A percentile compares a stretch with the other conserved stretches of the same genome.
These are phyloP conservation scores for Netelia inedita DNA, from an alignment of 2,888 invertebrate species.

Conservation along the genomic window DNA sequence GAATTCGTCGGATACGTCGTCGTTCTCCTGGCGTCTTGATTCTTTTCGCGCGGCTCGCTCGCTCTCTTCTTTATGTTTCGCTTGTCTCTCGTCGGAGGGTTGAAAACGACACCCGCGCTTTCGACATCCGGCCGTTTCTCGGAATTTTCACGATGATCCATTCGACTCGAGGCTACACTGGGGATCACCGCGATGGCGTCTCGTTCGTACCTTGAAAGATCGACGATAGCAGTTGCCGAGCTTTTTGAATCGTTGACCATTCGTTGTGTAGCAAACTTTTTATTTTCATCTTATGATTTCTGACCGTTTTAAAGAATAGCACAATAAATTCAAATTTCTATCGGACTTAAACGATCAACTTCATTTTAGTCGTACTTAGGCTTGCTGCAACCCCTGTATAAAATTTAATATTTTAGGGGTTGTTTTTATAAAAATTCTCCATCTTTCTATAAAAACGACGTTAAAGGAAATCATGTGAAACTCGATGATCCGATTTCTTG, in stretches of 20 bases:
- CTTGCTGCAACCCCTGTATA: too few species aligned
- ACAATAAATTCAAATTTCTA: too few species aligned
- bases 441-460: too few species aligned
- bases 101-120: constrained; percentile 41
- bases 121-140: constrained; percentile 58
- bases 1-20: constrained; percentile 32
- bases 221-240: constrained; percentile 3
- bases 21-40: constrained; percentile 29
- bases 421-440: too few species aligned
- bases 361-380: too few species aligned
- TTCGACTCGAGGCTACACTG: constrained; percentile 20
- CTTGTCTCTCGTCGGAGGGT: constrained; percentile 31
- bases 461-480: neutral
- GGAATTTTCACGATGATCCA: constrained; percentile 40
- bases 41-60: constrained; percentile 12
- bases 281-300: too few species aligned
- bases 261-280: too few species aligned
- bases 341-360: too few species aligned
- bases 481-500: neutral
- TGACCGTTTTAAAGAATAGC: too few species aligned
- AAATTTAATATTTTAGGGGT: too few species aligned
- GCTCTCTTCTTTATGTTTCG: constrained; percentile 13
- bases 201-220: constrained; percentile 31
- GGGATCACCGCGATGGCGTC: constrained; percentile 12
- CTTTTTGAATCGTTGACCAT: neutral